phyloP scores from a whole-genome alignment of 2,797 vertebrate species.

The Macropodus opercularis region DNA sequence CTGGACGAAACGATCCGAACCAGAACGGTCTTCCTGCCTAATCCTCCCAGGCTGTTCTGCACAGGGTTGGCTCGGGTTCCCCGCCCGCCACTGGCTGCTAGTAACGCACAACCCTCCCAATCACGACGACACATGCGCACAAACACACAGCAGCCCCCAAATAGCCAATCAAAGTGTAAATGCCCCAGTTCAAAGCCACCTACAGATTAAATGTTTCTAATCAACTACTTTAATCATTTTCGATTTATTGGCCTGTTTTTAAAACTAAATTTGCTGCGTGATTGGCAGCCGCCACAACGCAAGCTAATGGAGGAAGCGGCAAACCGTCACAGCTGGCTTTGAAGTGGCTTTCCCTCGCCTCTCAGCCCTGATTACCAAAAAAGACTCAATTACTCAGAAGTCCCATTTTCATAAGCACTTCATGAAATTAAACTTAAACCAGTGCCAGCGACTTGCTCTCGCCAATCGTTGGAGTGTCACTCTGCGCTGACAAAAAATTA shows the following conservation, averaged over 20 bases:
- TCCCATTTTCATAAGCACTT: constrained; percentile 17
- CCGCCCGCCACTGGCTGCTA: constrained; percentile 3
- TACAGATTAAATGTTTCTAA: not conserved
- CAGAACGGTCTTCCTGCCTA: not conserved
- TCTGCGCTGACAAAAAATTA: not conserved
- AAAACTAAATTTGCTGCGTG: not conserved
- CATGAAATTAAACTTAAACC: constrained; percentile 29
- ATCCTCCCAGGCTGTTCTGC: constrained; percentile 15
- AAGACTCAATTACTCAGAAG: constrained; percentile 18
- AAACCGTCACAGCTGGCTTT: not conserved
- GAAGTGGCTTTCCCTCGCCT: not conserved
- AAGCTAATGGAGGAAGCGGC: not conserved
- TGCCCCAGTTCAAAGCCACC: not conserved
- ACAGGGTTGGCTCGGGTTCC: not conserved
- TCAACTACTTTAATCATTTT: not conserved
- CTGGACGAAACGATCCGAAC: not conserved
- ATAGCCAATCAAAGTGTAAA: not conserved
- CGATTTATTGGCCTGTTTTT: not conserved
- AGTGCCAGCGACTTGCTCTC: not conserved
- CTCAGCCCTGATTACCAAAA: constrained; percentile 24
- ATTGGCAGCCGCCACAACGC: not conserved
- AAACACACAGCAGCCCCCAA: not conserved
- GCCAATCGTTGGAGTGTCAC: constrained; percentile 8
- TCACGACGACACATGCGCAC: not conserved
- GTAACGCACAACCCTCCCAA: not conserved